These are phyloP conservation scores for Leptobrachium ailaonicum DNA, from an alignment of 2,113 vertebrate species.

Conservation along the genomic window DNA sequence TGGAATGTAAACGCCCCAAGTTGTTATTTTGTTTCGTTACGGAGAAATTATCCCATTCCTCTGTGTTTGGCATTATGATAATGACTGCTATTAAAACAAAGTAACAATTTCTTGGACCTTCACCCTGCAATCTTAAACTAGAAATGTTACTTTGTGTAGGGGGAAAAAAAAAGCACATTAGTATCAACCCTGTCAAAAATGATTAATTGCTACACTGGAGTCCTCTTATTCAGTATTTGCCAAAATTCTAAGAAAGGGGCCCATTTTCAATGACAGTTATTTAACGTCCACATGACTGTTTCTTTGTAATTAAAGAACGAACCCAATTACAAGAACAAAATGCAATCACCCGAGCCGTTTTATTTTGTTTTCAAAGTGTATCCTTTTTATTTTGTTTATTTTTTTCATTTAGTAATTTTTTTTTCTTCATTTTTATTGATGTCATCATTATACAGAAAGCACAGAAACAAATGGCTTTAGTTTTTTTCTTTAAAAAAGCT, in stretches of 20 bases:
- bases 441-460: neutral
- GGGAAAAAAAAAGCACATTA: slow-evolving; percentile 61
- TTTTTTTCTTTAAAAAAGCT: too few relatives aligned
- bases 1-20: slow-evolving; percentile 5
- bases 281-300: slow-evolving; percentile 59
- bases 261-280: slow-evolving; percentile 58
- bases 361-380: slow-evolving; percentile 4
- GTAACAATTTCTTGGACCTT: neutral
- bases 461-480: neutral
- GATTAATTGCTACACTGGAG: slow-evolving; percentile 69
- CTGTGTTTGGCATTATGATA: neutral
- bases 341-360: slow-evolving; percentile 49
- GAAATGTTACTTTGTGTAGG: slow-evolving; percentile 51
- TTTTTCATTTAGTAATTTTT: slow-evolving; percentile 3
- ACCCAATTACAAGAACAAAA: slow-evolving; percentile 59
- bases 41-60: slow-evolving; percentile 18
- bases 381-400: neutral
- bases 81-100: slow-evolving; percentile 17
- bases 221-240: slow-evolving; percentile 59
- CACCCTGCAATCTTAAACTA: neutral
- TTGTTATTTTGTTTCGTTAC: slow-evolving; percentile 10
- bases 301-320: slow-evolving; percentile 69
- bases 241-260: slow-evolving; percentile 61
- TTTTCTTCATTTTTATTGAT: neutral
- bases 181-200: slow-evolving; percentile 64